Percentiles rank a stretch among this genome's conserved stretches.
phyloP scores from a whole-genome alignment of 2,797 vertebrate genomes.

The Aplochiton taeniatus region DNA sequence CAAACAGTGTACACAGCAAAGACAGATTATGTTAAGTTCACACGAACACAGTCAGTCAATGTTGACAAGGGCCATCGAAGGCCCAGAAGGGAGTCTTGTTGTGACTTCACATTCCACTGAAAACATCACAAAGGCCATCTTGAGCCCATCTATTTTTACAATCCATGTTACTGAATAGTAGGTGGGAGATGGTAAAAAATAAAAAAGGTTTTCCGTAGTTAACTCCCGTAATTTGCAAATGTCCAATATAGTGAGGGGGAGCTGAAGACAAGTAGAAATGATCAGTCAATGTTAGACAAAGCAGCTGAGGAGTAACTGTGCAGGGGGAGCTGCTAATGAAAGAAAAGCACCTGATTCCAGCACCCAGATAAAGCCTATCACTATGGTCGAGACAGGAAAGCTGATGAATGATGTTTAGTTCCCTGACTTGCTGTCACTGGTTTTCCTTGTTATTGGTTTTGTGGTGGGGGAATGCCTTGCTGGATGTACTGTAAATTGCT shows the following conservation, averaged over 20 bases:
- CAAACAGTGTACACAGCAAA: slow-evolving; percentile 11
- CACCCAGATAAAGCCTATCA: no score
- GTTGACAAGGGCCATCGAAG: slow-evolving; percentile 23
- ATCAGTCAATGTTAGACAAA: not conserved
- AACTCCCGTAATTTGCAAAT: no score
- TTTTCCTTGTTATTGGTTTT: not conserved
- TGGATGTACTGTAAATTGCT: slow-evolving; percentile 11
- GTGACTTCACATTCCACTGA: slow-evolving; percentile 29
- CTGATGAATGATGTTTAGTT: no score
- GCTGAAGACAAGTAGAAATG: slow-evolving; percentile 11
- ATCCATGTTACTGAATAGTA: slow-evolving; percentile 16
- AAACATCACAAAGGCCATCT: slow-evolving; percentile 16
- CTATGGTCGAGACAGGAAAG: no score
- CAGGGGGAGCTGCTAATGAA: slow-evolving; percentile 59
- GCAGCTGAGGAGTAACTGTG: slow-evolving; percentile 23
- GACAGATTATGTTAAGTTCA: slow-evolving; percentile 33
- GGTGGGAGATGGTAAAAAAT: slow-evolving; percentile 4
- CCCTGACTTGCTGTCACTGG: not conserved
- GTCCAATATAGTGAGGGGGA: slow-evolving; percentile 5
- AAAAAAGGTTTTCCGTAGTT: not conserved
- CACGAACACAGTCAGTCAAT: slow-evolving; percentile 13
- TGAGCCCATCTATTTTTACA: slow-evolving; percentile 36
- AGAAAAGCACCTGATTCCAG: slow-evolving; percentile 41
- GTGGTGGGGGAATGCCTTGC: not conserved
- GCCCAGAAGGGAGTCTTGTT: slow-evolving; percentile 13